phyloP scores from a whole-genome alignment of 2,113 vertebrate genomes.

The Maccullochella peelii region DNA sequence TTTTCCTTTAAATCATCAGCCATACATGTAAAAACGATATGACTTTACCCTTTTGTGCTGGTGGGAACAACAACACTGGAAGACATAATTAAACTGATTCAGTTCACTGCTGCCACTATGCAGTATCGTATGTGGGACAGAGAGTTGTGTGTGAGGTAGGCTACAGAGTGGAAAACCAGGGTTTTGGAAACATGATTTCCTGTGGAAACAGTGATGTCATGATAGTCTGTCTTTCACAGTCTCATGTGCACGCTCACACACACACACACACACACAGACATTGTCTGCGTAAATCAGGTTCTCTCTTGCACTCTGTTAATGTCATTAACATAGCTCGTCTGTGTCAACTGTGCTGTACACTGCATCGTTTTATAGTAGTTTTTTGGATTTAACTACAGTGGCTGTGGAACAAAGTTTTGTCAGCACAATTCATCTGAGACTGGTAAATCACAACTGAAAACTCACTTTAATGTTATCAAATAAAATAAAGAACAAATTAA shows the following conservation, averaged over 20 bases:
- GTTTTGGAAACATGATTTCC: conserved; percentile 79
- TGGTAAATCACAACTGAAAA: background rate
- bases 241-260: conserved; percentile 28
- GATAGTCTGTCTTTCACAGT: conserved; percentile 59
- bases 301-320: conserved; percentile 62
- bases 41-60: conserved; percentile 45
- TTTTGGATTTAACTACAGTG: conserved; percentile 21
- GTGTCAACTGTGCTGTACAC: conserved; percentile 32
- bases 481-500: background rate
- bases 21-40: conserved; percentile 11
- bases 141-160: conserved; percentile 51
- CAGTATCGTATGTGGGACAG: conserved; percentile 34
- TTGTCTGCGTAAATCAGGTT: conserved; percentile 56
- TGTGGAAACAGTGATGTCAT: conserved; percentile 82
- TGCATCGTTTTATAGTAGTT: conserved; percentile 34
- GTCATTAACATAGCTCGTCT: conserved; percentile 57
- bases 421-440: conserved; percentile 1
- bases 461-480: background rate
- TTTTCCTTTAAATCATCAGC: conserved; percentile 32
- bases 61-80: conserved; percentile 29
- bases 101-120: conserved; percentile 43
- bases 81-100: conserved; percentile 54
- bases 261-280: conserved; percentile 19
- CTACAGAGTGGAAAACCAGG: conserved; percentile 73
- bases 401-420: conserved; percentile 25